Conservation (phyloP, 1,140 invertebrate species). For the Apis laboriosa region DNA sequence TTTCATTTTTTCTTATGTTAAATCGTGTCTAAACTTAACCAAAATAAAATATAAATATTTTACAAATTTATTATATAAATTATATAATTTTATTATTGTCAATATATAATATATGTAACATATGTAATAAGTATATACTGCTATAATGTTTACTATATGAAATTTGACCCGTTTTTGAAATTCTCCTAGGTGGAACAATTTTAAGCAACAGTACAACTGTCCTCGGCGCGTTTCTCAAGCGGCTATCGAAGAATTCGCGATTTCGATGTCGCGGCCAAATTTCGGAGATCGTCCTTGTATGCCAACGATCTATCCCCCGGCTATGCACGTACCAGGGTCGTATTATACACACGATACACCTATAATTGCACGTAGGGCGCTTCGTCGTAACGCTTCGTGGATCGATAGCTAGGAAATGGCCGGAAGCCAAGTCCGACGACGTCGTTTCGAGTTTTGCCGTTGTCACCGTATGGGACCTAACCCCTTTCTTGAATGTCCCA, state of each 20-base stretch:
- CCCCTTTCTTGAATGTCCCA: conserved; percentile 73
- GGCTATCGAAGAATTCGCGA: conserved; percentile 37
- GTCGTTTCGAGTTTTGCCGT: conserved; percentile 80
- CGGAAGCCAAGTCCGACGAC: conserved; percentile 80
- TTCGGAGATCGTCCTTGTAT: conserved; percentile 45
- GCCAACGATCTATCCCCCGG: conserved; percentile 34
- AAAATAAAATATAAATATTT: neutral
- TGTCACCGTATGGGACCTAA: conserved; percentile 73
- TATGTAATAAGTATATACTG: neutral
- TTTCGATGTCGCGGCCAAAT: conserved; percentile 33
- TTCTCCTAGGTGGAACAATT: neutral
- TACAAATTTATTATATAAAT: neutral
- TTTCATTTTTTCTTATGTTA: neutral
- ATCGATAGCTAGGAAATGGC: conserved; percentile 80
- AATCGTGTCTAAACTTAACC: neutral
- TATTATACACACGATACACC: conserved; percentile 71
- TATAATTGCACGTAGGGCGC: conserved; percentile 78
- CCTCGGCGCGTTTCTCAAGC: neutral
- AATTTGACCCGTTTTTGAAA: conserved; percentile 3
- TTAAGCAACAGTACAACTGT: neutral
- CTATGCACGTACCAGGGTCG: conserved; percentile 55
- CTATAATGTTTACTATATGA: neutral
- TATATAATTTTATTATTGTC: neutral
- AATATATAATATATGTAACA: neutral
- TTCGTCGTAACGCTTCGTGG: conserved; percentile 78